Percentiles rank a stretch among this genome's conserved stretches.
Evolutionary conservation across 2,888 invertebrate species (phyloP).

Genomic region (Aphidius colemani): DNA sequence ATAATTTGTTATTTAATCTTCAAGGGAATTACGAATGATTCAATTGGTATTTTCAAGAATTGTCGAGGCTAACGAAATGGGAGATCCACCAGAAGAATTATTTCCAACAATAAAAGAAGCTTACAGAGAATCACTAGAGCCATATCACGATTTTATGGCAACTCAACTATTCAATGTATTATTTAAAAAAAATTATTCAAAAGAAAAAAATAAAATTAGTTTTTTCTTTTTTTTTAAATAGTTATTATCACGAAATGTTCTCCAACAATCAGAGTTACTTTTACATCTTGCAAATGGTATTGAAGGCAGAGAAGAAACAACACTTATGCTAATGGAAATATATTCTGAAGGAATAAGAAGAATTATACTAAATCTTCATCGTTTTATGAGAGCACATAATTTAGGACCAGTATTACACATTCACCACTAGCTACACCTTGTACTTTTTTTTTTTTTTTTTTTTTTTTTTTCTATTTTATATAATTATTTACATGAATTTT

Average conservation of each 20-base stretch:
- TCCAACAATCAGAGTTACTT: slow-evolving; percentile 65
- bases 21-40: slow-evolving; percentile 69
- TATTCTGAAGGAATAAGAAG: slow-evolving; percentile 65
- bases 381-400: slow-evolving; percentile 65
- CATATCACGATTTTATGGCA: slow-evolving; percentile 77
- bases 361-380: slow-evolving; percentile 66
- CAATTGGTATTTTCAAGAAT: slow-evolving; percentile 66
- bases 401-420: slow-evolving; percentile 41
- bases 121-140: slow-evolving; percentile 73
- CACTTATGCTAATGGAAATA: slow-evolving; percentile 56
- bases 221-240: slow-evolving; percentile 55
- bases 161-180: slow-evolving; percentile 74
- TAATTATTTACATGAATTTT: neutral
- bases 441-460: too few relatives aligned
- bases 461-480: too few relatives aligned
- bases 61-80: slow-evolving; percentile 61
- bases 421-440: too few relatives aligned
- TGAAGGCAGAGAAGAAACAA: slow-evolving; percentile 49
- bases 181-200: neutral
- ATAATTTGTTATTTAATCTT: slow-evolving; percentile 10
- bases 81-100: slow-evolving; percentile 64
- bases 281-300: slow-evolving; percentile 61
- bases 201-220: neutral
- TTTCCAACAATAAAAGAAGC: slow-evolving; percentile 69
- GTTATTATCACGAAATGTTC: slow-evolving; percentile 70